Evolutionary conservation across 2,888 invertebrate genomes (phyloP), one percentile per base, ranked within the genome.

Genomic region (Drosophila ezoana): DNA sequence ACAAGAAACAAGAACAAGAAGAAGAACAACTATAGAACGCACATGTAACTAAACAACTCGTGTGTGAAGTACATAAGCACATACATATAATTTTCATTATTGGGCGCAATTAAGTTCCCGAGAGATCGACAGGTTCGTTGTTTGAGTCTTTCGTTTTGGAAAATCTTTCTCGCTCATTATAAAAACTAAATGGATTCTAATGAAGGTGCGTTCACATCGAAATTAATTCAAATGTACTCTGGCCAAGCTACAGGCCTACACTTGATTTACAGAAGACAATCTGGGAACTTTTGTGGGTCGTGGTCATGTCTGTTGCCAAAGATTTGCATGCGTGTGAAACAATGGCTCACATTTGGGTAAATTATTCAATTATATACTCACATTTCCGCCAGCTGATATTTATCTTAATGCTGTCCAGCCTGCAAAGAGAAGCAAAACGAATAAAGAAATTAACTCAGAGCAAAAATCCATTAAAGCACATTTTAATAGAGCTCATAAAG

Each of bases 301-400:
- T 32, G 13, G 11, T 38, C 37, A n/a, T 28, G 23, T 6, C n/a
- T 2, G 2, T 43, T 2, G 11, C 10, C 8, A 18, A 13, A 14
- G 33, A 61, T 76, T 76, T 76, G 66, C 57, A 66, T 66, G 73
- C 72, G 76, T 76, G 76, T 68, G 76, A 76, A 69, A 48, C 11
- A 28, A 35, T 14, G 51, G 16, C 57, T 54, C 48, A 18, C 72
- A 57, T 56, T 68, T 53, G 9, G 32, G 13, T 51, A 65, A 81
- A 80, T 72, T 66, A 81, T 78, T 77, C 56, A 43, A 83, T 83
- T 79, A 76, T 63, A n/a, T 70, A 80, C 81, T 83, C 62, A 81
- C 80, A 75, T 80, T 79, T 79, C 71, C 78, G 65, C 69, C 40
- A 61, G 48, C 49, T 68, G 45, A 67, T 51, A 57, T 56, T 45